A percentile compares a stretch with the other conserved stretches of the same genome.
These are phyloP conservation scores for Cyclina sinensis DNA, from an alignment of 1,140 invertebrate genomes.

Conservation along the genomic window DNA sequence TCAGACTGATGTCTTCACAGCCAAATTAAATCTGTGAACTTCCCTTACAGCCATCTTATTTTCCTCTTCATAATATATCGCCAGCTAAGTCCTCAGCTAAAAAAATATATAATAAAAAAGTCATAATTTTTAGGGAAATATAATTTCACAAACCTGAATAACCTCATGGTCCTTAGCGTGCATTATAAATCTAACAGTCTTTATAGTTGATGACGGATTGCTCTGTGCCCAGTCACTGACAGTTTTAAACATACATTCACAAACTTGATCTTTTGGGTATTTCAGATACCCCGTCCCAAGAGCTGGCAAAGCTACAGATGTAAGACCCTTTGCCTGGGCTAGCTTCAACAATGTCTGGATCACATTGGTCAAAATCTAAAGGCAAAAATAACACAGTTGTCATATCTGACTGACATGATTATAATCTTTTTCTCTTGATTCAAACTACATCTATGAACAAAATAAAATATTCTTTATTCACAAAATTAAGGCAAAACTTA, in stretches of 20 bases:
- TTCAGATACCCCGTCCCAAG: slow-evolving; percentile 48
- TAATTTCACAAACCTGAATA: slow-evolving; percentile 17
- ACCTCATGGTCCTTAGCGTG: slow-evolving; percentile 41
- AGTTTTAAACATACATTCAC: slow-evolving; percentile 31
- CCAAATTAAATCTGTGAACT: too few species aligned
- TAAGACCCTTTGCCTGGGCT: not conserved
- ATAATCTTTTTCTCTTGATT: too few species aligned
- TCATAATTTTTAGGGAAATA: too few species aligned
- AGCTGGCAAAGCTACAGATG: slow-evolving; percentile 54
- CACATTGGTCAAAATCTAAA: slow-evolving; percentile 13
- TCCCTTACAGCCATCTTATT: too few species aligned
- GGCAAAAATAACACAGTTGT: not conserved
- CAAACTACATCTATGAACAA: too few species aligned
- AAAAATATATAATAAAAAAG: too few species aligned
- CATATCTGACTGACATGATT: too few species aligned
- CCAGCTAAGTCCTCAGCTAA: too few species aligned
- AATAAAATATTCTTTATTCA: too few species aligned
- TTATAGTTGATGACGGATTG: not conserved
- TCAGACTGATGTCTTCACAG: too few species aligned
- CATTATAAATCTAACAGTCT: slow-evolving; percentile 39
- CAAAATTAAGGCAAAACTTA: too few species aligned
- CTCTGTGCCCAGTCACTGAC: not conserved
- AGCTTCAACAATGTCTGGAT: not conserved
- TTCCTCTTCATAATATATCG: too few species aligned
- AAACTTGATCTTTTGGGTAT: slow-evolving; percentile 38